phyloP scores from a whole-genome alignment of 2,113 vertebrate genomes.

The Ammodytes marinus region DNA sequence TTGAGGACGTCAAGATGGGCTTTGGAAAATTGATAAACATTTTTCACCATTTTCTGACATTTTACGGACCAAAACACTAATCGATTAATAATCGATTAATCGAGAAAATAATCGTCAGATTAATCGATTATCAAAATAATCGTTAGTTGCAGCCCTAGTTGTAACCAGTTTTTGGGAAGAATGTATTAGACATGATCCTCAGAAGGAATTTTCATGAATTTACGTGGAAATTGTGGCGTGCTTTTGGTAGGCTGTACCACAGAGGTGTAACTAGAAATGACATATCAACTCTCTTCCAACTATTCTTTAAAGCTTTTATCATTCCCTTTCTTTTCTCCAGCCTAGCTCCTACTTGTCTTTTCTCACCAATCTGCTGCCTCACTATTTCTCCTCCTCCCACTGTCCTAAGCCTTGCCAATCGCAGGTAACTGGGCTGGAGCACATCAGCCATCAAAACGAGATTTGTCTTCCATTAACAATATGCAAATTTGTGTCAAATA shows the following conservation, averaged over 20 bases:
- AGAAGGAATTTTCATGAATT: background rate
- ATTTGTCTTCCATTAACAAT: conserved; percentile 53
- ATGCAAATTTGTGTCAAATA: conserved; percentile 59
- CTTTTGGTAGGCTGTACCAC: background rate
- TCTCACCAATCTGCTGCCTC: conserved; percentile 76
- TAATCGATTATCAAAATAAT: no score
- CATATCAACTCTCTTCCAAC: conserved; percentile 1
- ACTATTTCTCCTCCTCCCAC: conserved; percentile 58
- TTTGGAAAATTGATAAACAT: no score
- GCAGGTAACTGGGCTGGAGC: conserved; percentile 67
- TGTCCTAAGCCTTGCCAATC: conserved; percentile 52
- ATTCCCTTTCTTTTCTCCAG: conserved; percentile 70
- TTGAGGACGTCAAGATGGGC: no score
- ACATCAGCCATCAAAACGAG: conserved; percentile 40
- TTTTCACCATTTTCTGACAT: no score
- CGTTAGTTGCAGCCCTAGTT: no score
- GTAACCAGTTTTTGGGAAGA: background rate
- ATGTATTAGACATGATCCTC: background rate
- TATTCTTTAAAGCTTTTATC: conserved; percentile 42
- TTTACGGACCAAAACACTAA: no score
- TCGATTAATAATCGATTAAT: no score
- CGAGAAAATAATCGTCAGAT: no score
- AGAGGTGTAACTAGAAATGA: background rate
- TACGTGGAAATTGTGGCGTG: background rate
- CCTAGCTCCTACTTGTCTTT: conserved; percentile 70